A percentile compares a stretch with the other conserved stretches of the same genome.
phyloP scores from a whole-genome alignment of 1,140 invertebrate species.

The Cydia pomonella region DNA sequence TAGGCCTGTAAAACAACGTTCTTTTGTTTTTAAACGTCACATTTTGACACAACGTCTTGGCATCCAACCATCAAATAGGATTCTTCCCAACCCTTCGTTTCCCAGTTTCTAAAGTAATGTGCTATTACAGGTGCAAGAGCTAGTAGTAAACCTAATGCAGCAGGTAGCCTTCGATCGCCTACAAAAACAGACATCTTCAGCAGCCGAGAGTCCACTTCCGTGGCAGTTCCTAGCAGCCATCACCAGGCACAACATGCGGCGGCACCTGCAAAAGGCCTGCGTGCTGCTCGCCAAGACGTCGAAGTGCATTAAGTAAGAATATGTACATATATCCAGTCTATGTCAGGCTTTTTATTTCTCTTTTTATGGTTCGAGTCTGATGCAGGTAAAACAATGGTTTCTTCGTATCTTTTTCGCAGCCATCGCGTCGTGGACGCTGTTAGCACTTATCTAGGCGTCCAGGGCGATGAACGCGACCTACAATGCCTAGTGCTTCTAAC shows the following conservation, averaged over 20 bases:
- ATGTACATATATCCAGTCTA: background rate
- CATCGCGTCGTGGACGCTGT: slow-evolving; percentile 60
- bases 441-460: slow-evolving; percentile 60
- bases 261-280: slow-evolving; percentile 70
- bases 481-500: slow-evolving; percentile 68
- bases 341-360: no score
- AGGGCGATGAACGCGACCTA: slow-evolving; percentile 55
- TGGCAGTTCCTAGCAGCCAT: slow-evolving; percentile 69
- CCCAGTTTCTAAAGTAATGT: no score
- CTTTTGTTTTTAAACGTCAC: no score
- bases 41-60: no score
- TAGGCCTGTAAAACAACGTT: no score
- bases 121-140: slow-evolving; percentile 67
- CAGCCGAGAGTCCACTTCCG: slow-evolving; percentile 50
- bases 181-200: slow-evolving; percentile 39
- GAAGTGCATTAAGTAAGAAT: slow-evolving; percentile 60
- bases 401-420: slow-evolving; percentile 42
- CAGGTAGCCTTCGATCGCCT: slow-evolving; percentile 59
- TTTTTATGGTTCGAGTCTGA: background rate
- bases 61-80: no score
- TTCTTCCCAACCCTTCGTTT: no score
- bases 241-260: slow-evolving; percentile 65
- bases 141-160: slow-evolving; percentile 60
- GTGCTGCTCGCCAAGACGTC: slow-evolving; percentile 54
- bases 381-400: background rate